phyloP scores from a whole-genome alignment of 2,113 vertebrate genomes.

The Zosterops hypoxanthus region DNA sequence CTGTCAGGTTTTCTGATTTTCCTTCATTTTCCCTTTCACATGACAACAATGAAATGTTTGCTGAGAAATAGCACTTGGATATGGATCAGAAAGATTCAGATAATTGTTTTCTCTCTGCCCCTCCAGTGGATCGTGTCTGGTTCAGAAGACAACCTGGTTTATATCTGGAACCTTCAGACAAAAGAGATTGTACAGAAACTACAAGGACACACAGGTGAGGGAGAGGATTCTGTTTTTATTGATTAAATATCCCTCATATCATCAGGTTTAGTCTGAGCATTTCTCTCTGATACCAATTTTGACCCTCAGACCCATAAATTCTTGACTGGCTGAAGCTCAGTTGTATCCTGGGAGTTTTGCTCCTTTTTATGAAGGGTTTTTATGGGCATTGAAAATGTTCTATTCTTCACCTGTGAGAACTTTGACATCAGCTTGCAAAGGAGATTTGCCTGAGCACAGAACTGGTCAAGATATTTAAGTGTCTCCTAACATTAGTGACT shows the following conservation, averaged over 20 bases:
- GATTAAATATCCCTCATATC: neutral
- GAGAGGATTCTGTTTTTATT: neutral
- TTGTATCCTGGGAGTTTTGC: neutral
- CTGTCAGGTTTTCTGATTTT: neutral
- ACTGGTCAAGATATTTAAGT: neutral
- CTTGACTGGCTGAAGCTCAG: neutral
- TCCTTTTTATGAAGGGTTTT: neutral
- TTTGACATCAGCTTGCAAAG: neutral
- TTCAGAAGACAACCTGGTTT: constrained; percentile 98
- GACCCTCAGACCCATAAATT: neutral
- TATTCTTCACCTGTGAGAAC: neutral
- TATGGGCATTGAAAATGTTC: neutral
- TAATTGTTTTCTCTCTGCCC: neutral
- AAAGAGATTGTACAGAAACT: constrained; percentile 99
- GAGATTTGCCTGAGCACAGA: neutral
- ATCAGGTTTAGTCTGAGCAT: neutral
- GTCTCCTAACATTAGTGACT: neutral
- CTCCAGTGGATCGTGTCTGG: constrained; percentile 96
- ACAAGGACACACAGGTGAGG: constrained; percentile 95
- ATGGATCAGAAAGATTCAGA: neutral
- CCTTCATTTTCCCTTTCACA: neutral
- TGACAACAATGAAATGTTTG: neutral
- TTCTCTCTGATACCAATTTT: neutral
- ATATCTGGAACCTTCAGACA: constrained; percentile 99
- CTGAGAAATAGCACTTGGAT: neutral